Evolutionary conservation across 2,888 invertebrate species (phyloP).

Genomic region (Cancer borealis): DNA sequence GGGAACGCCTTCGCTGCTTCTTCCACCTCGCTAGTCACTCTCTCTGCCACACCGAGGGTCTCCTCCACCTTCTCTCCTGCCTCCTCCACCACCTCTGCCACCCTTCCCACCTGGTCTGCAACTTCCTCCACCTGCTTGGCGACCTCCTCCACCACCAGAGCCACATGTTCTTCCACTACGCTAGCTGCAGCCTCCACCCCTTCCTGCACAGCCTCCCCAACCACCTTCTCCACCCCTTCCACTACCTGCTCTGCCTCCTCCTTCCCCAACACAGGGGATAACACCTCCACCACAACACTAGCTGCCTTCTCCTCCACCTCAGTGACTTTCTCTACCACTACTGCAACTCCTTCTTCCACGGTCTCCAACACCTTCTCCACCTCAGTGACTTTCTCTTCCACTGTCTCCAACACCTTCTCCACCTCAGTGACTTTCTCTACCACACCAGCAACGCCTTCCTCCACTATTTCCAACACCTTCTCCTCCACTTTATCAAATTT

Average conservation of each 20-base stretch:
- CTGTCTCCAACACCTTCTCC: conserved; percentile 23
- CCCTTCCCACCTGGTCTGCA: not conserved
- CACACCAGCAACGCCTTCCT: not conserved
- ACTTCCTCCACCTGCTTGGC: conserved; percentile 26
- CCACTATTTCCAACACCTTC: not conserved
- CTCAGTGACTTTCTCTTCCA: not conserved
- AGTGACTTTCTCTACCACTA: conserved; percentile 4
- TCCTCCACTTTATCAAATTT: not conserved
- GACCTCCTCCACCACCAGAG: conserved; percentile 41
- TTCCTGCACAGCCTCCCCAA: conserved; percentile 25
- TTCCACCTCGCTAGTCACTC: conserved; percentile 24
- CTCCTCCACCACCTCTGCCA: conserved; percentile 53
- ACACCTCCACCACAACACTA: not conserved
- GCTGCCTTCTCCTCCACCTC: conserved; percentile 23
- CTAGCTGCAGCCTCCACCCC: conserved; percentile 60
- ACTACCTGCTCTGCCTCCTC: conserved; percentile 46
- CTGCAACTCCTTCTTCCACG: conserved; percentile 32
- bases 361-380: not conserved
- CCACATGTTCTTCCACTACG: conserved; percentile 31
- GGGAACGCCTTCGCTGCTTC: conserved; percentile 47
- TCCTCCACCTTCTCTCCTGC: conserved; percentile 53
- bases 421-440: not conserved
- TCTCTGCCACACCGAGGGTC: conserved; percentile 38
- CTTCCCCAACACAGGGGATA: conserved; percentile 18
- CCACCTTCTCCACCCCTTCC: conserved; percentile 42